Base-by-base conservation (phyloP, 2,888 invertebrate genomes). In the Dugesia japonica region DNA sequence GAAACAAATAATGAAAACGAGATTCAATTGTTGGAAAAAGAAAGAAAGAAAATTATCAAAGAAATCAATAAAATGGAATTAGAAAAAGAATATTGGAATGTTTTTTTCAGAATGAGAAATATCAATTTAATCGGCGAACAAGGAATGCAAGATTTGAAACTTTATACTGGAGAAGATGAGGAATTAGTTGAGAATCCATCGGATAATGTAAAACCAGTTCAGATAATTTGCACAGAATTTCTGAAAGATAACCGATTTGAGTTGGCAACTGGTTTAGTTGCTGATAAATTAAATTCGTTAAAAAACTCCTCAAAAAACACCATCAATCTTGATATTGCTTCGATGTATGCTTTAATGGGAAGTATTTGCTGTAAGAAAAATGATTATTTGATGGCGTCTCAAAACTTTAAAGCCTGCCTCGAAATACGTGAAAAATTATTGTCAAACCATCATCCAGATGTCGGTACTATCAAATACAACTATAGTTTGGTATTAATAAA, bases 11-110 rank as follows among this genome's bases (percentile, higher is more conserved):
- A 9, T 20, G 56, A n/a, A 1, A 56, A 56, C n/a, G 56, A 56
- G 4, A 56, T 56, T 23, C n/a, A 13, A 4, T n/a, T 7, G 17
- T 23, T 56, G n/a, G 4, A 20, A n/a, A 56, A 56, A 56, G 56
- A 56, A 56, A 4, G n/a, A 56, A 56, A 56, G 7, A 23, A 13
- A 20, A 4, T 56, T n/a, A n/a, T 20, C 7, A 56, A 56, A 23
- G 56, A 56, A 20, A 56, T 56, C 56, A 56, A n/a, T n/a, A 56
- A 56, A 13, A 20, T 56, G 56, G 56, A 56, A 56, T 20, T 56
- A n/a, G 56, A 56, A 56, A 56, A 56, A n/a, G 56, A 56, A 56
- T 56, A 56, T n/a, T 56, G 56, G 56, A 56, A 56, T 9, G 56
- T 56, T 56, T 4, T 56, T 9, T 56, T 56, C 23, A n/a, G 56